phyloP scores from a whole-genome alignment of 1,140 invertebrate genomes.

The Drosophila chauvacae region DNA sequence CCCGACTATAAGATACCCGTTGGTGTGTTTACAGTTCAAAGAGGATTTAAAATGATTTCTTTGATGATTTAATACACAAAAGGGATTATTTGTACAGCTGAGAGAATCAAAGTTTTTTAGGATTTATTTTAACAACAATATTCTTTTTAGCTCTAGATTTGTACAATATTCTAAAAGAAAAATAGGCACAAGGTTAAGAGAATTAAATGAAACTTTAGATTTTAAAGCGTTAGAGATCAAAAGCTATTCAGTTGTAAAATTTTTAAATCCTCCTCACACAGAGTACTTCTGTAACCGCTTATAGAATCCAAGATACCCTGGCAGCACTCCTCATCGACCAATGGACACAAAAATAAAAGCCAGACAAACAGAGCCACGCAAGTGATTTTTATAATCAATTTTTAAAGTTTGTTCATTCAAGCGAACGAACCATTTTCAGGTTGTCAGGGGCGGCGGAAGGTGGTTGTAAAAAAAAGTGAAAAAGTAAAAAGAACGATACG shows the following conservation, averaged over 20 bases:
- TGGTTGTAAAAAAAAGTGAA: slow-evolving; percentile 6
- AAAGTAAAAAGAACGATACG: slow-evolving; percentile 1
- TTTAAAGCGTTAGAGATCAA: background rate
- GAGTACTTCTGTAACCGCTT: too few relatives aligned
- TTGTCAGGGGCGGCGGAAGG: slow-evolving; percentile 6
- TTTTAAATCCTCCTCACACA: background rate
- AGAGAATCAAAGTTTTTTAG: too few relatives aligned
- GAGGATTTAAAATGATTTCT: background rate
- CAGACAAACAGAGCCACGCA: slow-evolving; percentile 23
- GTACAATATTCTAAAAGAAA: background rate
- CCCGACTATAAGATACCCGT: background rate
- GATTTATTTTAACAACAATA: too few relatives aligned
- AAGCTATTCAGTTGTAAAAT: background rate
- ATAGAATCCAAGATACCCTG: background rate
- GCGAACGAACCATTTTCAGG: slow-evolving; percentile 18
- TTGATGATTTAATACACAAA: too few relatives aligned
- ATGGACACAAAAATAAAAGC: slow-evolving; percentile 12
- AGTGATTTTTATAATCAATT: slow-evolving; percentile 60
- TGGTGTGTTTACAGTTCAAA: fast-evolving
- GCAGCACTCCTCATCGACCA: background rate
- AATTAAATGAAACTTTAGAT: background rate
- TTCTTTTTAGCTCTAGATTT: too few relatives aligned
- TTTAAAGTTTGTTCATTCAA: slow-evolving; percentile 44
- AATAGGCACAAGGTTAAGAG: background rate
- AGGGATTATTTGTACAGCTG: too few relatives aligned